A percentile compares a stretch with the other conserved stretches of the same genome.
Evolutionary conservation across 2,888 invertebrate genomes (phyloP).

Genomic region (Scaptomyza cyrtandrae): DNA sequence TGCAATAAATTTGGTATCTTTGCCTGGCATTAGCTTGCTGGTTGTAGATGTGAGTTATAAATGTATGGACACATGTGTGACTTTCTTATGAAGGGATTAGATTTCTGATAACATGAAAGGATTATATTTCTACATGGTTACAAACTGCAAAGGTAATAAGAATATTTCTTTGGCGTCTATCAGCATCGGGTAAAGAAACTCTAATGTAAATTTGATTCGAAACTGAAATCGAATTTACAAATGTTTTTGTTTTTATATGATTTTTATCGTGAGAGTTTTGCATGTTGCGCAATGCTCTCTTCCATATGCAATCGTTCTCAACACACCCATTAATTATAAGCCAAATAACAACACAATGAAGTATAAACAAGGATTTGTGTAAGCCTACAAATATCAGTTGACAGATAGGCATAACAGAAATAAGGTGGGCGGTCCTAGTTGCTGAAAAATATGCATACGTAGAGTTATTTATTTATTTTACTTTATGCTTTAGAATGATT

Average conservation of each 20-base stretch:
- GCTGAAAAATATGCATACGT: neutral
- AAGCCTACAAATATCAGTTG: neutral
- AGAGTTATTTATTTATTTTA: neutral
- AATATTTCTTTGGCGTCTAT: neutral
- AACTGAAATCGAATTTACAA: neutral
- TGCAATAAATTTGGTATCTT: conserved; percentile 42
- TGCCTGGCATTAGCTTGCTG: neutral
- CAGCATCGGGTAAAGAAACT: neutral
- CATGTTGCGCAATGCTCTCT: neutral
- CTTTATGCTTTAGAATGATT: neutral
- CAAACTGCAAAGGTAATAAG: too few relatives aligned
- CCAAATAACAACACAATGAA: neutral
- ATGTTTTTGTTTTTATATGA: neutral
- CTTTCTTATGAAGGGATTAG: neutral
- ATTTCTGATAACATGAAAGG: neutral
- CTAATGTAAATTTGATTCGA: neutral
- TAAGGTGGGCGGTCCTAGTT: neutral
- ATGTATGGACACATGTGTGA: neutral
- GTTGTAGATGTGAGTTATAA: neutral
- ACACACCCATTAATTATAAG: neutral
- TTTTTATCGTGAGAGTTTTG: neutral
- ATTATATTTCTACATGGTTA: neutral
- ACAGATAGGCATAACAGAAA: neutral
- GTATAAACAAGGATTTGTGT: neutral
- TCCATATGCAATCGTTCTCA: neutral